phyloP scores from a whole-genome alignment of 2,113 vertebrate species.

The Poecile atricapillus region DNA sequence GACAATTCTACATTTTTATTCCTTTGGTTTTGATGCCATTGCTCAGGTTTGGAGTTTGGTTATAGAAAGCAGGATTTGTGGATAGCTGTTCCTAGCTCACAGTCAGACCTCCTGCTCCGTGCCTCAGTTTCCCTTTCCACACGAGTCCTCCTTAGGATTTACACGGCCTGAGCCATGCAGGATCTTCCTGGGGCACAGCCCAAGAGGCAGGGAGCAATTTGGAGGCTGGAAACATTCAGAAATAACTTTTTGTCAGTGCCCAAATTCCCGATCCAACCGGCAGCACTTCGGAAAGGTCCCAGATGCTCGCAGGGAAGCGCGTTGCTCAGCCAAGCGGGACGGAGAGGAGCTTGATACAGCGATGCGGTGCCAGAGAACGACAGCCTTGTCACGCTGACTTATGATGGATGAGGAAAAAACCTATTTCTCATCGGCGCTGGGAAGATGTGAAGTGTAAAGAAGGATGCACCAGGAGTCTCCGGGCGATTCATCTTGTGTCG shows the following conservation, averaged over 20 bases:
- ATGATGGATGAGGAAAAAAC: conserved; percentile 75
- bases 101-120: fast-evolving
- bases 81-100: not conserved
- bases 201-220: not conserved
- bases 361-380: not conserved
- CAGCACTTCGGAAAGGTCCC: conserved; percentile 32
- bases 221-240: not conserved
- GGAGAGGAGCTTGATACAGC: conserved; percentile 9
- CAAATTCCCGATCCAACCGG: not conserved
- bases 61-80: not conserved
- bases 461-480: conserved; percentile 60
- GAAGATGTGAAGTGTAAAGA: conserved; percentile 72
- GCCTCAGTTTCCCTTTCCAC: conserved; percentile 20
- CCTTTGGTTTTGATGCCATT: not conserved
- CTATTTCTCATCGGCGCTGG: conserved; percentile 67
- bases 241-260: not conserved
- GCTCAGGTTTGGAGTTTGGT: not conserved
- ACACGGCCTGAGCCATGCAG: fast-evolving
- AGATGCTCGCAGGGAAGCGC: not conserved
- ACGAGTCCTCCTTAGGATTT: not conserved
- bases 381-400: conserved; percentile 70
- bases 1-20: not conserved
- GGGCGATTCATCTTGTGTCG: conserved; percentile 63
- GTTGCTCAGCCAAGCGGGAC: not conserved
- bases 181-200: not conserved